Evolutionary conservation across 2,888 invertebrate genomes (phyloP), one percentile per base, ranked within the genome.

Genomic region (Halictus quadricinctus): DNA sequence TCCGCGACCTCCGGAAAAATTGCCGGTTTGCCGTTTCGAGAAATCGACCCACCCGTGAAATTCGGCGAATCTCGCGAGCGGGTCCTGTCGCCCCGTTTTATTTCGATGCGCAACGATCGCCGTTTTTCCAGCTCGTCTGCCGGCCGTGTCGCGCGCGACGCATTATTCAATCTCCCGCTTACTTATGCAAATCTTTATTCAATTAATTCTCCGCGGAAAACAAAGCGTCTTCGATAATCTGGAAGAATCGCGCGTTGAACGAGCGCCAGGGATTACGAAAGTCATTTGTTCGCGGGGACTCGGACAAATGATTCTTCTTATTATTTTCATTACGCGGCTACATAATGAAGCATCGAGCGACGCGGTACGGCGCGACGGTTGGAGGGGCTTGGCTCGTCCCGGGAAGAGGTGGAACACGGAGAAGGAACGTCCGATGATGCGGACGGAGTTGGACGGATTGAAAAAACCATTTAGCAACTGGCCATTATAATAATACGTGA

Each of bases 401-500:
- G 77, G 74, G 73, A 80, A 41, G 76, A 80, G 78, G 76, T 79
- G 48, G 41, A 25, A 18, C n/a, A 18, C 29, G 13, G 21, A 25
- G 29, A 76, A 80, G 88, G 83, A 54, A 74, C 83, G 89, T 84
- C 88, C 90, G 90, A 90, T 88, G 90, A 90, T 89, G 84, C 82
- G 85, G 87, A 87, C 75, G 79, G 87, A 87, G 84, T 86, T 89
- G 89, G 89, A 91, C 91, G 93, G 91, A 94, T 94, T 94, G 93
- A 91, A 94, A 94, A 94, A 94, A 94, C 92, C 94, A 94, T 94
- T 94, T 94, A 94, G 94, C 94, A 94, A 93, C 94, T 94, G 94
- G 93, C 94, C 93, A 94, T 94, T 94, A 94, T 94, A 94, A 94
- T 94, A 94, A 94, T 94, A 94, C 94, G 94, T 94, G 94, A 94